Conservation (phyloP, 2,113 vertebrate species). For the Tyrannus savana region DNA sequence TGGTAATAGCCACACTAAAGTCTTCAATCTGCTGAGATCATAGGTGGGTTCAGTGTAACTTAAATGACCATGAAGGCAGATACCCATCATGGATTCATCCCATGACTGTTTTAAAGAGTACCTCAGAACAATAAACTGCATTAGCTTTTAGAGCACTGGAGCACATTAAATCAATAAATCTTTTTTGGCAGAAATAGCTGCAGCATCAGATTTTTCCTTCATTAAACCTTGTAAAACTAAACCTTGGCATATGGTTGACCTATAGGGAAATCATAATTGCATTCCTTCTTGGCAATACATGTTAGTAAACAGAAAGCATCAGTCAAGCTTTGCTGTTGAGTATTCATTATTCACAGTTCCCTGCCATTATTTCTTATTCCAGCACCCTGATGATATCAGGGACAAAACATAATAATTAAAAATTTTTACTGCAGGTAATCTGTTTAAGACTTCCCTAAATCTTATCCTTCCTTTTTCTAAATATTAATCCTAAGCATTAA, state of each 20-base stretch:
- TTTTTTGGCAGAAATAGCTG: constrained; percentile 1
- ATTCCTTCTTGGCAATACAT: not conserved
- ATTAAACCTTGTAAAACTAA: constrained; percentile 7
- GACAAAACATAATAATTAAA: not conserved
- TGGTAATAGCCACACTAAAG: not conserved
- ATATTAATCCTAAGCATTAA: not conserved
- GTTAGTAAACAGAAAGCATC: not conserved
- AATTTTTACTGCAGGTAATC: not conserved
- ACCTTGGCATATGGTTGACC: not conserved
- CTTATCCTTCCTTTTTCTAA: not conserved
- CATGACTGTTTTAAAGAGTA: not conserved
- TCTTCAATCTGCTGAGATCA: not conserved
- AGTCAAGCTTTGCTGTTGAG: not conserved
- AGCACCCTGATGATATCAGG: not conserved
- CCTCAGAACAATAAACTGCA: not conserved
- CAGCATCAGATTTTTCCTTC: constrained; percentile 10
- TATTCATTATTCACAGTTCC: not conserved
- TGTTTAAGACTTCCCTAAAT: not conserved
- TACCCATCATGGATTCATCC: not conserved
- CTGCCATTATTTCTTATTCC: not conserved
- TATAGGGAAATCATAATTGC: not conserved
- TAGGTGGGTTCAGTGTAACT: not conserved
- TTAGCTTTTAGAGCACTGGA: not conserved
- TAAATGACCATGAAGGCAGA: not conserved
- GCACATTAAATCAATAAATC: not conserved